Conservation (phyloP, 2,888 invertebrate species). For the Archips crataeganus region DNA sequence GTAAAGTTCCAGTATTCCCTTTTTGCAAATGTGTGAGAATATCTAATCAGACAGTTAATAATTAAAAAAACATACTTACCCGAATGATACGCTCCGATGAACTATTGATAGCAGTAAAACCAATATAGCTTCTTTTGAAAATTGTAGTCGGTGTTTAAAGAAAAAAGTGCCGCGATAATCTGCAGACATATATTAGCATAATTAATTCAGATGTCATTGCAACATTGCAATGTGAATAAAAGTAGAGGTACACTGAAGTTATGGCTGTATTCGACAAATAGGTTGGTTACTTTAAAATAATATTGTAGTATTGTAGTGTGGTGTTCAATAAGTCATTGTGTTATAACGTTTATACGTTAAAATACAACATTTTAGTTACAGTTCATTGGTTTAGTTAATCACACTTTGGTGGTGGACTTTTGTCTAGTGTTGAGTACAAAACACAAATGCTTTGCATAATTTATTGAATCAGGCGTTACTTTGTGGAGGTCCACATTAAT, state of each 20-base stretch:
- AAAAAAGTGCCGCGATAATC: constrained; percentile 38
- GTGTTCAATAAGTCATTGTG: too few relatives aligned
- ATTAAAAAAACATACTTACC: constrained; percentile 31
- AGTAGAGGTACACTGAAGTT: not conserved
- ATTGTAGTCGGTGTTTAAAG: constrained; percentile 23
- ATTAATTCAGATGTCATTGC: constrained; percentile 21
- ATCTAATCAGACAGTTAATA: constrained; percentile 19
- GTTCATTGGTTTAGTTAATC: too few relatives aligned
- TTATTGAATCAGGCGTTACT: too few relatives aligned
- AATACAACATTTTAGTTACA: too few relatives aligned
- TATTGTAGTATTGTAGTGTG: too few relatives aligned
- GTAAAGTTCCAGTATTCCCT: not conserved
- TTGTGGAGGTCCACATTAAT: too few relatives aligned
- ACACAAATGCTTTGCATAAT: too few relatives aligned
- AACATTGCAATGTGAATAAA: constrained; percentile 1
- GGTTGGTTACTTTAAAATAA: too few relatives aligned
- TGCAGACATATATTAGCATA: constrained; percentile 41
- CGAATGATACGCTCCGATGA: constrained; percentile 41
- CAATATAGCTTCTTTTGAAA: constrained; percentile 38
- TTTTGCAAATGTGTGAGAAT: constrained; percentile 3
- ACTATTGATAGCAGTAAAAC: constrained; percentile 38
- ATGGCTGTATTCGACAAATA: too few relatives aligned
- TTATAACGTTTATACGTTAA: too few relatives aligned
- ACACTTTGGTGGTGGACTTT: too few relatives aligned
- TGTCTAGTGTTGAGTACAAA: too few relatives aligned